Evolutionary conservation across 2,797 vertebrate genomes (phyloP), one percentile per base, ranked within the genome.

Genomic region (Chlorospingus flavigularis): DNA sequence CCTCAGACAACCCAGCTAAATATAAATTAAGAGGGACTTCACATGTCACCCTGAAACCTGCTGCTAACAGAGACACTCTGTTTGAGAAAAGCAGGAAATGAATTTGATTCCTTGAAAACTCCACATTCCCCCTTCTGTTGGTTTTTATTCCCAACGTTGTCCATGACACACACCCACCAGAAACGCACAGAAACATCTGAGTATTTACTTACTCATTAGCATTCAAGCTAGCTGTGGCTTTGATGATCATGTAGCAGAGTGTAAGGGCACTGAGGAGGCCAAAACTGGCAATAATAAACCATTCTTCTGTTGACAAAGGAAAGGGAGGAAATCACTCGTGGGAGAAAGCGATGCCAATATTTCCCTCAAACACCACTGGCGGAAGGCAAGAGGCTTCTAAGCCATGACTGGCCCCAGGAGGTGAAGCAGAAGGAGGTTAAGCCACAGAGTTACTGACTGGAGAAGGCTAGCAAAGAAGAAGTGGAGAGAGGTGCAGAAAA

Each of bases 281-380:
- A 98, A 99, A 99, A 97, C 98, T 99, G 98, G 98, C 98, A 98
- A 99, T 99, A 98, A 99, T 99, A 98, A 99, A 99, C 98, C 98
- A 99, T 97, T 99, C 98, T 98, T 99, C 98, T 99, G 98, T 99
- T 98, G 98, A 98, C 98, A 99, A 98, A 99, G 98, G 98, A 99
- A 98, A 99, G 98, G 98, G 98, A 98, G 98, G 98, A 98, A 97
- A 97, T 99, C 98, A 99, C 98, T 98, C 97, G 97, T 94, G 97
- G 98, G 96, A 98, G 98, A 98, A 97, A 98, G 96, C 96, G 97
- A 97, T 91, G 98, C 74, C 97, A 98, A 94, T 93, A 98, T 94
- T 98, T 92, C 97, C 96, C 97, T 98, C 97, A 97, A 97, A 98
- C 97, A 97, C 97, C 97, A 97, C 93, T 94, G 97, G 96, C 63